Base-by-base conservation (phyloP, 2,797 vertebrate genomes). In the Loriculus beryllinus region DNA sequence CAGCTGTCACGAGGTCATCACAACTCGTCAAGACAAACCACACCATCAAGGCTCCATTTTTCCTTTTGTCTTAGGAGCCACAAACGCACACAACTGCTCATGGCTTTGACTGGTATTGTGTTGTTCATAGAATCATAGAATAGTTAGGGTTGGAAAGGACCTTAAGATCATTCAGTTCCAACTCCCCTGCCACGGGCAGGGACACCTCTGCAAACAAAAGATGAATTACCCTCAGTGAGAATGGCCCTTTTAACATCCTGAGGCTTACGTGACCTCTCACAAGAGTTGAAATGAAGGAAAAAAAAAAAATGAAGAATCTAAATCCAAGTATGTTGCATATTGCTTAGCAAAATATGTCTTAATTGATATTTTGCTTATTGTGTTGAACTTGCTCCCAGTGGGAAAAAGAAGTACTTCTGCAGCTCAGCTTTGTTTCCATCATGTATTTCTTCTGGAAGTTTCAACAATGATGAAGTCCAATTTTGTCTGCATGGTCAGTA, bases 31-130 rank as follows among this genome's bases (percentile, higher is more conserved):
- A 82, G 25, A n/a, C 10, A 14, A 72, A 67, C 8, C 35, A 31
- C 17, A 5, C 12, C 31, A 40, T 3, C 0, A 0, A 9, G 23
- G 4, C 14, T 56, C 7, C 22, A 18, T 16, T n/a, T 65, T 64
- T 14, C 25, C 37, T 59, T 60, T 45, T 35, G 12, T 6, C 14
- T 52, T 25, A 52, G 37, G 47, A 84, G 6, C 9, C 14, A 79
- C 31, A 68, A 23, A 42, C 2, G 3, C 13, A 33, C 17, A 15
- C 8, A 5, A 42, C 52, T 35, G 12, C 42, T 79, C 8, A 19
- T 42, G 40, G 31, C n/a, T 88, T 64, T 49, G 3, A 8, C 40
- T 65, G 39, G 16, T 18, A 14, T 23, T 18, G 4, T 9, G 9
- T 6, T 31, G 20, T 48, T 40, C 39, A 40, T 40, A 40, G 39